Base-by-base conservation (phyloP, 1,140 invertebrate genomes). In the Atta colombica region DNA sequence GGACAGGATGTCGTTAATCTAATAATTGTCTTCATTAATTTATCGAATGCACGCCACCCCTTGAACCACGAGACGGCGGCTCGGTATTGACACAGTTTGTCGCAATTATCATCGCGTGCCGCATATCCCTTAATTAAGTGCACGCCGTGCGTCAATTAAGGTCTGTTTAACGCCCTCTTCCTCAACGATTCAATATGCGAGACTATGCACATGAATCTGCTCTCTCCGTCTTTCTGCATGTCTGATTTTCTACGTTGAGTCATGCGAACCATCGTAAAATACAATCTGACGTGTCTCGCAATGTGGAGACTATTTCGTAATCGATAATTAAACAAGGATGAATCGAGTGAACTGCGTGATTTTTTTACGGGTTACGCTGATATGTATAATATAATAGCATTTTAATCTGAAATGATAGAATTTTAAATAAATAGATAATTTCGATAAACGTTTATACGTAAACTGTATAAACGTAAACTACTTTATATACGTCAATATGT, bases 71-170 rank as follows among this genome's bases (percentile, higher is more conserved):
- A 28, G 51, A 72, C 14, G 51, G 49, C 66, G 21, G 35, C 53
- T 25, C 16, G 68, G 12, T 82, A 82, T 84, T 84, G 80, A 84
- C 80, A 84, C 80, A 84, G 69, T 84, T 84, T 55, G 55, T 61
- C 55, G 55, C 69, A 74, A 84, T 84, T 84, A 84, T 61, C 69
- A 75, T 75, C 69, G 39, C 80, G 69, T 71, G 80, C 69, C 25
- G 55, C 39, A 25, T 39, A 84, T 75, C 55, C 69, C 80, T 84
- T 84, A 84, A 84, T 84, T 84, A 84, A 84, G 69, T n/a, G 69
- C 69, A 84, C 69, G 69, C 69, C 69, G 80, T 61, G 69, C 55
- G n/a, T 74, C 55, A 61, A 84, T 84, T 84, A 82, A 82, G 53
- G 14, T 39, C 21, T 53, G 65, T 51, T 80, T 69, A 71, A 74